Conservation (phyloP, 2,888 invertebrate species). For the Lypha dubia region DNA sequence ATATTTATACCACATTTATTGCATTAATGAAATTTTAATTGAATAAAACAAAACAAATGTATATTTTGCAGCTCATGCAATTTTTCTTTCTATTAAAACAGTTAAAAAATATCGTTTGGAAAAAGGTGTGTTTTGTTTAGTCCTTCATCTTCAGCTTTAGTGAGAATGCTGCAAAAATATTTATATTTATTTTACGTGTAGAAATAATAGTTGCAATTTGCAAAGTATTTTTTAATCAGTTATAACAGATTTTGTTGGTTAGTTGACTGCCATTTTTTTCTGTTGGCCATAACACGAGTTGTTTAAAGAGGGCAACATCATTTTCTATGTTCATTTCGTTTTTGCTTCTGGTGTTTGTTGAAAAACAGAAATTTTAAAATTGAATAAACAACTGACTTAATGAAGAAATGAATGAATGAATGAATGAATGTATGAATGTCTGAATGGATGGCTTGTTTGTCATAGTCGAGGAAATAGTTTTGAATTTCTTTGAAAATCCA, state of each 20-base stretch:
- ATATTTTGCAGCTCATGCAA: neutral
- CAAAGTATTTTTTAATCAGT: neutral
- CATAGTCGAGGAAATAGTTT: constrained; percentile 19
- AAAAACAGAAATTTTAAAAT: neutral
- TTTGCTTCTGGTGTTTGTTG: constrained; percentile 30
- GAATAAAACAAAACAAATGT: constrained; percentile 52
- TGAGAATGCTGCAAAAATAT: neutral
- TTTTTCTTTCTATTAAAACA: constrained; percentile 26
- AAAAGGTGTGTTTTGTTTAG: constrained; percentile 26
- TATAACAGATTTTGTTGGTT: constrained; percentile 33
- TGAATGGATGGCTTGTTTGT: constrained; percentile 35
- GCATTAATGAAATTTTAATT: constrained; percentile 64
- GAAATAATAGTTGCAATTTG: neutral
- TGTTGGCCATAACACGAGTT: constrained; percentile 14
- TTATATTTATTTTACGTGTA: neutral
- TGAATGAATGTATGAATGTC: constrained; percentile 24
- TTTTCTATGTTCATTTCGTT: constrained; percentile 45
- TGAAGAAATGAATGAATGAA: neutral
- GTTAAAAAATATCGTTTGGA: constrained; percentile 10
- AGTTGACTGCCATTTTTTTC: constrained; percentile 16
- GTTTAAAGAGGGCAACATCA: constrained; percentile 51
- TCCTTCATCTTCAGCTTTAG: constrained; percentile 12
- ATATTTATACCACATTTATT: constrained; percentile 64
- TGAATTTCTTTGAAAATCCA: constrained; percentile 42
- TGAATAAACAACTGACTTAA: constrained; percentile 4